These are phyloP conservation scores for Catharus minimus DNA, from an alignment of 2,113 vertebrate genomes.

Conservation along the genomic window DNA sequence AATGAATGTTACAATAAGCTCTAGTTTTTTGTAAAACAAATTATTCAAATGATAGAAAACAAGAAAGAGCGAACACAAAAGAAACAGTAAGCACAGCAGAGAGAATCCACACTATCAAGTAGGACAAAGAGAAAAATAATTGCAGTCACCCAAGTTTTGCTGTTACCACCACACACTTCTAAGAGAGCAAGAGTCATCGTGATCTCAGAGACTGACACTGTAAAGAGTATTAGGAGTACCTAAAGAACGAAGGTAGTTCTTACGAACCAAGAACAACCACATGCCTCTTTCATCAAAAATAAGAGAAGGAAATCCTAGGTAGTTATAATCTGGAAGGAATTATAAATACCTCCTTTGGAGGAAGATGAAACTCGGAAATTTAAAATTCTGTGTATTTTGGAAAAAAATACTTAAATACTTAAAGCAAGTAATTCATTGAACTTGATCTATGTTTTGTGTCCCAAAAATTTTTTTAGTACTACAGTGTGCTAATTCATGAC, in stretches of 20 bases:
- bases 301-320: background rate
- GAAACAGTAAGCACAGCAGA: background rate
- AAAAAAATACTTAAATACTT: background rate
- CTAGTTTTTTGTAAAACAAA: background rate
- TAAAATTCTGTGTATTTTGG: background rate
- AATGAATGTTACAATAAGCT: background rate
- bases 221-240: background rate
- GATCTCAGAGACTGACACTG: background rate
- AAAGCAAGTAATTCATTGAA: background rate
- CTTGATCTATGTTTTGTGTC: background rate
- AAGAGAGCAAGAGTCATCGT: background rate
- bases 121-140: background rate
- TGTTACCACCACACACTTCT: background rate
- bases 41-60: background rate
- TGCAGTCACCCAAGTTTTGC: background rate
- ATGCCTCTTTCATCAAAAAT: background rate
- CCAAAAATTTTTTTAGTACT: background rate
- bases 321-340: background rate
- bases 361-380: background rate
- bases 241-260: background rate
- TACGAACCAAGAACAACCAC: background rate
- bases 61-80: background rate
- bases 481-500: background rate
- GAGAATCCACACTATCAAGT: background rate
- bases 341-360: background rate